Percentiles rank a stretch among this genome's conserved stretches.
These are phyloP conservation scores for Enteromius trimaculatus DNA, from an alignment of 2,797 vertebrate species.

Conservation along the genomic window DNA sequence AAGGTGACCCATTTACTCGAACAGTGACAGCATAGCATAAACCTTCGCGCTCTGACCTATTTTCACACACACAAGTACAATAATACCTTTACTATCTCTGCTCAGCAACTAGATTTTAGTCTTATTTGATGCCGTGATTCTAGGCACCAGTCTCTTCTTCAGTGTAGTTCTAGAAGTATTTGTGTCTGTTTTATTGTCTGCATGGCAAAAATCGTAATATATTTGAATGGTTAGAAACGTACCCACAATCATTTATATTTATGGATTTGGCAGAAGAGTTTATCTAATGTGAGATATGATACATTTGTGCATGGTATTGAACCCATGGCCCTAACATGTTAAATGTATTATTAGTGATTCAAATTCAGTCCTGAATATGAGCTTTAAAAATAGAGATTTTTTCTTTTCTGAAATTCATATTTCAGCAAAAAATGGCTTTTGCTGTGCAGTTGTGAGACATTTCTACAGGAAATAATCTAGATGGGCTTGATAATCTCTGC, in stretches of 20 bases:
- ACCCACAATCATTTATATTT: too few species aligned
- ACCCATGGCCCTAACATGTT: neutral
- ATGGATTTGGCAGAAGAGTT: neutral
- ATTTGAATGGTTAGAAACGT: neutral
- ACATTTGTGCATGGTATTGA: neutral
- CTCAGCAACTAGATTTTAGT: constrained; percentile 1
- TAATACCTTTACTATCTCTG: neutral
- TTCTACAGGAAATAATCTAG: too few species aligned
- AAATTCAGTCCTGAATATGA: neutral
- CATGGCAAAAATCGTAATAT: neutral
- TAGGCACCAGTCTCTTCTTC: neutral
- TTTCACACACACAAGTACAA: neutral
- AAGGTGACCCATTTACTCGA: constrained; percentile 22
- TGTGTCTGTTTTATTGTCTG: neutral
- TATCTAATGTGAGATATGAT: neutral
- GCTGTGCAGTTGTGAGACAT: too few species aligned
- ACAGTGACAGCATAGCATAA: neutral
- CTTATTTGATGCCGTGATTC: neutral
- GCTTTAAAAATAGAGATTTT: neutral
- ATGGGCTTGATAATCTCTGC: neutral
- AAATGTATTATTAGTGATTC: neutral
- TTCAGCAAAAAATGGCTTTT: neutral
- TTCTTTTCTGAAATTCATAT: neutral
- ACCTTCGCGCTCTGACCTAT: neutral
- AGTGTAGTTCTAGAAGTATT: neutral